These are phyloP conservation scores for Perdita meconis DNA, from an alignment of 2,888 invertebrate species.

Conservation along the genomic window DNA sequence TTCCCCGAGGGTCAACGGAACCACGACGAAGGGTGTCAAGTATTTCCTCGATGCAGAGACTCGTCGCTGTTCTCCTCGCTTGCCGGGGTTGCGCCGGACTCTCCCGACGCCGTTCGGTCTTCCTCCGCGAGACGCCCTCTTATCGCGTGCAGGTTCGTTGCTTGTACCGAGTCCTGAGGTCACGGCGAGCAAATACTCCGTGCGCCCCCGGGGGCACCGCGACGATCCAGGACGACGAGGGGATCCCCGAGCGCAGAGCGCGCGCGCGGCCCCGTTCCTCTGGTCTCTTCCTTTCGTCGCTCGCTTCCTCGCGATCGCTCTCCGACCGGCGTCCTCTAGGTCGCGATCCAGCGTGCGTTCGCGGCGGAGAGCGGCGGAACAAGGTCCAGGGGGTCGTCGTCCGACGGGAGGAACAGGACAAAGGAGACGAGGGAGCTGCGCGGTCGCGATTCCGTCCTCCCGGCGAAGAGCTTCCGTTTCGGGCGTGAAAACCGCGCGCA, in stretches of 20 bases:
- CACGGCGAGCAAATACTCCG: no score
- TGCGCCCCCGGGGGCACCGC: no score
- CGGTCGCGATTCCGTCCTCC: conserved; percentile 38
- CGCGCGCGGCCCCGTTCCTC: neutral
- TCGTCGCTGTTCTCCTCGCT: no score
- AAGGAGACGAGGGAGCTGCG: conserved; percentile 54
- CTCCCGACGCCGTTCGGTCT: no score
- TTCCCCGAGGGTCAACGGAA: neutral
- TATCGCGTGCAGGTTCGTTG: no score
- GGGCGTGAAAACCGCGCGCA: conserved; percentile 24
- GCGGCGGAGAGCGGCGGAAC: conserved; percentile 29
- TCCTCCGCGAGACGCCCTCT: no score
- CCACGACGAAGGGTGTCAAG: no score
- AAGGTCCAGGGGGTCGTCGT: conserved; percentile 31
- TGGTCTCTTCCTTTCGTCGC: neutral
- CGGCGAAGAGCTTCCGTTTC: conserved; percentile 47
- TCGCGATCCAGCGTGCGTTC: conserved; percentile 35
- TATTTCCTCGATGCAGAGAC: no score
- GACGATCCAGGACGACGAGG: no score
- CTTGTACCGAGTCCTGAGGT: no score
- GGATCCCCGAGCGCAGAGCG: neutral
- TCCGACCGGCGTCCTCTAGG: conserved; percentile 10
- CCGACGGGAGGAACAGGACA: conserved; percentile 48
- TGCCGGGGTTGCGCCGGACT: no score
- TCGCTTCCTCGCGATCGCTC: neutral